phyloP scores from a whole-genome alignment of 2,113 vertebrate species.

The Okapia johnstoni region DNA sequence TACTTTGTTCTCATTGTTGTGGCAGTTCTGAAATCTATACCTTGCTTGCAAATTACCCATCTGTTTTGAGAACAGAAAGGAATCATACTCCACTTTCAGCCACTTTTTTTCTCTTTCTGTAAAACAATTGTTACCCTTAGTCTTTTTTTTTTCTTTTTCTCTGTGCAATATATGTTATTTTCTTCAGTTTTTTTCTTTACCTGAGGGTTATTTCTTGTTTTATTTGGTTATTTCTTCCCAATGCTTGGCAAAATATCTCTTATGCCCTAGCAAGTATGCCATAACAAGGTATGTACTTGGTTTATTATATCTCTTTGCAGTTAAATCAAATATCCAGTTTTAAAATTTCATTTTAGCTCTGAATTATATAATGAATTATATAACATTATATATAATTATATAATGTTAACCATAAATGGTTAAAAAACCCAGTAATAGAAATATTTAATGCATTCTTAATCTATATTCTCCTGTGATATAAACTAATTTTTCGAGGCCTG shows the following conservation, averaged over 20 bases:
- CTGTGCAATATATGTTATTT: neutral
- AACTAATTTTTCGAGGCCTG: neutral
- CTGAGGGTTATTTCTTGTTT: neutral
- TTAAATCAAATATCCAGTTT: neutral
- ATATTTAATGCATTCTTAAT: neutral
- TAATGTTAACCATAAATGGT: neutral
- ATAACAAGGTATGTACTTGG: neutral
- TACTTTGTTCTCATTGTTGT: neutral
- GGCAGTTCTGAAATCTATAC: neutral
- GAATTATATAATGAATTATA: constrained; percentile 4
- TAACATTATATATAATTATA: too few species aligned
- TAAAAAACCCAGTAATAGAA: neutral
- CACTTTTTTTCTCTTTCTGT: neutral
- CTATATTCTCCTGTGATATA: neutral
- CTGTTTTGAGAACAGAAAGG: neutral
- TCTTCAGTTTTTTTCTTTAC: neutral
- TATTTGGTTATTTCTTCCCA: neutral
- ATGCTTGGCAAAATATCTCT: neutral
- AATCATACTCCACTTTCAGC: neutral
- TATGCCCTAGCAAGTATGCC: neutral
- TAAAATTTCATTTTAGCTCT: constrained; percentile 8
- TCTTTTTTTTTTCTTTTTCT: neutral
- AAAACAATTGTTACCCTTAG: neutral
- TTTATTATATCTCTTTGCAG: neutral
- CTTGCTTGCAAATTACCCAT: neutral